Conservation (phyloP, 2,113 vertebrate species). For the Corvus hawaiiensis region DNA sequence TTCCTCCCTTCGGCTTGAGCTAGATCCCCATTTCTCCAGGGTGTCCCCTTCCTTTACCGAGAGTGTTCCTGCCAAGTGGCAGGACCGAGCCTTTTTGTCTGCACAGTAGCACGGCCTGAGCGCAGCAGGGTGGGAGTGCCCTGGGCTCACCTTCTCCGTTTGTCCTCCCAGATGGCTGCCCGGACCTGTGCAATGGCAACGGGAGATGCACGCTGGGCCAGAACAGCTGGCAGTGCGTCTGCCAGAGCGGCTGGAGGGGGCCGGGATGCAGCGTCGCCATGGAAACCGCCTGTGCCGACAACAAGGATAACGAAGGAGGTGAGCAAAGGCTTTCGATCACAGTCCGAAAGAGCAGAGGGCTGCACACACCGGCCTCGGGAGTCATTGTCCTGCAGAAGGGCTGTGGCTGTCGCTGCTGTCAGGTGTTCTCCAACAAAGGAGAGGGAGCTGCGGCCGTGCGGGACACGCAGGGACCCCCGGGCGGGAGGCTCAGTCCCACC, state of each 20-base stretch:
- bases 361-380: not conserved
- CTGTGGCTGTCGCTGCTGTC: not conserved
- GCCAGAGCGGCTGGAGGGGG: conserved; percentile 98
- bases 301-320: conserved; percentile 99
- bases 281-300: conserved; percentile 98
- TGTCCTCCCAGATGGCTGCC: conserved; percentile 94
- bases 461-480: not conserved
- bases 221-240: conserved; percentile 99
- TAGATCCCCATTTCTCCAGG: not conserved
- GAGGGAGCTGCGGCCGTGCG: not conserved
- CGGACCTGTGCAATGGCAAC: conserved; percentile 95
- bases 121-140: not conserved
- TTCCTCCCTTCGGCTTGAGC: not conserved
- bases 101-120: conserved; percentile 44
- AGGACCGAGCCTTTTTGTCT: conserved; percentile 49
- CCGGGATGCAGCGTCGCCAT: conserved; percentile 97
- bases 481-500: not conserved
- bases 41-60: not conserved
- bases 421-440: not conserved
- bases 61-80: not conserved
- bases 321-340: conserved; percentile 68
- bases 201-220: conserved; percentile 97
- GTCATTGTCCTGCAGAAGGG: conserved; percentile 9
- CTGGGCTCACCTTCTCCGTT: conserved; percentile 69
- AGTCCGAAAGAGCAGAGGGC: conserved; percentile 13